These are phyloP conservation scores for Heliconius hermathena DNA, from an alignment of 1,140 invertebrate species.

Conservation along the genomic window DNA sequence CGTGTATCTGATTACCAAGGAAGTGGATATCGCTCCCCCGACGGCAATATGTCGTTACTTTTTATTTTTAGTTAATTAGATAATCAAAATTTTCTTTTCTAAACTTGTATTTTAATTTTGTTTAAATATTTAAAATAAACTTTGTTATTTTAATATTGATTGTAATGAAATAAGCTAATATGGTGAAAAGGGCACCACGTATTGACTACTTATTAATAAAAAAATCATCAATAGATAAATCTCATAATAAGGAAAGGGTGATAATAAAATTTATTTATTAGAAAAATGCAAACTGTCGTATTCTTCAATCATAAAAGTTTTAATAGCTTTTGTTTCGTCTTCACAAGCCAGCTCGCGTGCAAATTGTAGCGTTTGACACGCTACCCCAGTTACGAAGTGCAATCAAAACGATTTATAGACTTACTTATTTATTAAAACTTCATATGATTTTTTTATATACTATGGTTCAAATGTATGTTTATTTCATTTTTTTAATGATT, in stretches of 20 bases:
- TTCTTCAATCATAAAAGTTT: conserved; percentile 22
- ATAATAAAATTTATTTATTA: not conserved
- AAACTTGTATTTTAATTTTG: not conserved
- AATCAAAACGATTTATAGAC: conserved; percentile 24
- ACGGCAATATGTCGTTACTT: not conserved
- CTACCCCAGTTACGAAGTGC: conserved; percentile 26
- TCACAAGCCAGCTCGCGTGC: conserved; percentile 17
- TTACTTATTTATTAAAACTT: conserved; percentile 30
- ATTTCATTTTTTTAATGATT: too few species aligned
- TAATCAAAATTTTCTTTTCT: not conserved
- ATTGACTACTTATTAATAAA: too few species aligned
- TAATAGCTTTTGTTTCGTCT: conserved; percentile 36
- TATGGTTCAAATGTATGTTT: not conserved
- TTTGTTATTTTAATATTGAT: not conserved
- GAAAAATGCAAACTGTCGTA: conserved; percentile 19
- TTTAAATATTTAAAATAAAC: too few species aligned
- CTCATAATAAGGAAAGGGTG: too few species aligned
- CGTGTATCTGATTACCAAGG: conserved; percentile 68
- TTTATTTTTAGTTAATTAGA: conserved; percentile 10
- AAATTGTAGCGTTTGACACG: conserved; percentile 22
- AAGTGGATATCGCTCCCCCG: conserved; percentile 42
- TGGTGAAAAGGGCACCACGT: too few species aligned
- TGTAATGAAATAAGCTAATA: too few species aligned
- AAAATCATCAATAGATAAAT: too few species aligned
- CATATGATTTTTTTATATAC: not conserved